These are phyloP conservation scores for Melikaiella ostensackeni DNA, from an alignment of 2,888 invertebrate genomes.

Conservation along the genomic window DNA sequence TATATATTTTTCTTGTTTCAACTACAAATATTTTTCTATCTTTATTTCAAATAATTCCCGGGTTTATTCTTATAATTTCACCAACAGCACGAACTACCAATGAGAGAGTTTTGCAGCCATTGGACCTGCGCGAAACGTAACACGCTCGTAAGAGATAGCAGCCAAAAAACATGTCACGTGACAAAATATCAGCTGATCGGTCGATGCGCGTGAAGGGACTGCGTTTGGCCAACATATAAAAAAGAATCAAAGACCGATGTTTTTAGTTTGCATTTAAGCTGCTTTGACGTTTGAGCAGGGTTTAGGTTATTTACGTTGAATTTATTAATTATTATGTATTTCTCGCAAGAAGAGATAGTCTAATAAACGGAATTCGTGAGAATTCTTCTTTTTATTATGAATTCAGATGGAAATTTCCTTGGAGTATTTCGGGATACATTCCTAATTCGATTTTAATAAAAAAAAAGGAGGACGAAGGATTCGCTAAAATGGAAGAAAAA, in stretches of 20 bases:
- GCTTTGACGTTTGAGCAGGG: conserved; percentile 17
- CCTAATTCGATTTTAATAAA: not conserved
- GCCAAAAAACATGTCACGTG: not conserved
- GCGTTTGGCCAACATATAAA: conserved; percentile 20
- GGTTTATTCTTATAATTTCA: no score
- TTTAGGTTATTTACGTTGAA: conserved; percentile 31
- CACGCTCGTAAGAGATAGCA: no score
- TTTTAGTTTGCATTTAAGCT: not conserved
- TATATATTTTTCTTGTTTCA: no score
- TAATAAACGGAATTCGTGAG: not conserved
- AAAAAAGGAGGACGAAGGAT: not conserved
- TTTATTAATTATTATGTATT: conserved; percentile 25
- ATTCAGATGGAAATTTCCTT: not conserved
- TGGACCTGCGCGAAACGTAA: no score
- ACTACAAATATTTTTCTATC: no score
- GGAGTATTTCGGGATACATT: not conserved
- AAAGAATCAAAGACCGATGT: conserved; percentile 27
- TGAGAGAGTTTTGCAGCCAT: no score
- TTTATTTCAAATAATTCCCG: no score
- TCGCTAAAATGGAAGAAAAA: conserved; percentile 12
- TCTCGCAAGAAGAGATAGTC: not conserved
- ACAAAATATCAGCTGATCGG: conserved; percentile 24
- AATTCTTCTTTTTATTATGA: conserved; percentile 3
- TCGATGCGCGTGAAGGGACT: not conserved
- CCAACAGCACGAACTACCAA: no score